Conservation (phyloP, 2,888 invertebrate genomes). For the Dynastes maya region DNA sequence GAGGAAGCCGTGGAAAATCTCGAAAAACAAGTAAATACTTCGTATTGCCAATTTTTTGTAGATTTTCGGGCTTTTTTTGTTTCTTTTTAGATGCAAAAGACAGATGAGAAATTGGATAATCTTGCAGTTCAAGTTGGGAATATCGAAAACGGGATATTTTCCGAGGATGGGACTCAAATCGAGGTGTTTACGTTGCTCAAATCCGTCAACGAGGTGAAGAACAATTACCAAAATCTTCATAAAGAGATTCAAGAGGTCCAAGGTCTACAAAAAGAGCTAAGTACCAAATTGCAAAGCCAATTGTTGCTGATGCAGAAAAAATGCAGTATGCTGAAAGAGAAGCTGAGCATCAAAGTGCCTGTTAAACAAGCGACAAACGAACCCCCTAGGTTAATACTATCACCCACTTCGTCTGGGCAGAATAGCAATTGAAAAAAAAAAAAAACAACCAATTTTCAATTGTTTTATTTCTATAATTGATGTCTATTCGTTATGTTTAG, state of each 20-base stretch:
- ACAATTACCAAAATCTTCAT: slow-evolving; percentile 85
- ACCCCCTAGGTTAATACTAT: slow-evolving; percentile 49
- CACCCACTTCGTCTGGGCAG: slow-evolving; percentile 52
- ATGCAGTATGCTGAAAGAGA: slow-evolving; percentile 81
- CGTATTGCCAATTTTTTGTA: background rate
- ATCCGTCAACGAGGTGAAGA: slow-evolving; percentile 85
- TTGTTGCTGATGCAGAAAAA: slow-evolving; percentile 82
- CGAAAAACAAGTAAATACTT: slow-evolving; percentile 65
- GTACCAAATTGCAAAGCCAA: slow-evolving; percentile 82
- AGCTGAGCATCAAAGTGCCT: slow-evolving; percentile 68
- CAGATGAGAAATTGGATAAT: slow-evolving; percentile 81
- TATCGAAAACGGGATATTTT: slow-evolving; percentile 78
- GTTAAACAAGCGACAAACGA: slow-evolving; percentile 38
- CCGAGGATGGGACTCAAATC: slow-evolving; percentile 71
- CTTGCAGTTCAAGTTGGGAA: slow-evolving; percentile 84
- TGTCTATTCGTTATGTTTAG: slow-evolving; percentile 24
- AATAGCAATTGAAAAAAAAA: slow-evolving; percentile 38
- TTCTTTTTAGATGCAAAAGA: slow-evolving; percentile 78
- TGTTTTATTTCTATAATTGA: slow-evolving; percentile 25
- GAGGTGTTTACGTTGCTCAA: slow-evolving; percentile 83
- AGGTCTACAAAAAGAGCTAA: slow-evolving; percentile 84
- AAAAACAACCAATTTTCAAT: slow-evolving; percentile 3
- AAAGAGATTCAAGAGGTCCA: slow-evolving; percentile 87
- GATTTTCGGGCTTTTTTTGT: background rate
- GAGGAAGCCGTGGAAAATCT: slow-evolving; percentile 66